A percentile compares a stretch with the other conserved stretches of the same genome.
Evolutionary conservation across 2,888 invertebrate genomes (phyloP).

Genomic region (Pseudococcus viburni): DNA sequence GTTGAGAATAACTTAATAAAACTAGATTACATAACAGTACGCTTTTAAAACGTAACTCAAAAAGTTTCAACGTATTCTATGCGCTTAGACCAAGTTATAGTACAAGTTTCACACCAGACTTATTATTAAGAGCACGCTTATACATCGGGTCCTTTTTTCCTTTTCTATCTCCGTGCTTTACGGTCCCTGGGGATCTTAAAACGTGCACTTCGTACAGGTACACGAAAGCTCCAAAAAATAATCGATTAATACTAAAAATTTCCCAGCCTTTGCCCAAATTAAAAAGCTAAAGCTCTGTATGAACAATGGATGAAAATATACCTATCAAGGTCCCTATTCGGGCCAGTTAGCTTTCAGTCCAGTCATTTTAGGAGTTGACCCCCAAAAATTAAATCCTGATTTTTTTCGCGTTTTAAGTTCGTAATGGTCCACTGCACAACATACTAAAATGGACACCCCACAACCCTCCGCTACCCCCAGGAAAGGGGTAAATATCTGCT

Average conservation of each 20-base stretch:
- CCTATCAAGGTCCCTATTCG: background rate
- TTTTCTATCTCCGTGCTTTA: background rate
- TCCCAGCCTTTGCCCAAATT: background rate
- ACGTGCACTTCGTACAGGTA: background rate
- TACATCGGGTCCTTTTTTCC: background rate
- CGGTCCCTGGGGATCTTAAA: conserved; percentile 2
- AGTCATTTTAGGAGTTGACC: too few species aligned
- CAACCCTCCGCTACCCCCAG: too few species aligned
- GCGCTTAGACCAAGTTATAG: background rate
- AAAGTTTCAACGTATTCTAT: conserved; percentile 47
- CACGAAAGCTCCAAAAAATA: background rate
- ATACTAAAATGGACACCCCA: too few species aligned
- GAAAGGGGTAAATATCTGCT: too few species aligned
- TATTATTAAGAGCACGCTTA: conserved; percentile 41
- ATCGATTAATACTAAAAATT: conserved; percentile 9
- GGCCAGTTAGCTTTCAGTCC: background rate
- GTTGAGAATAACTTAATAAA: conserved; percentile 28
- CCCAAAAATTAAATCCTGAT: too few species aligned
- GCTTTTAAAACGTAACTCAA: conserved; percentile 26
- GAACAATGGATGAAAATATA: background rate
- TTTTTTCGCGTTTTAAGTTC: too few species aligned
- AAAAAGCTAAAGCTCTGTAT: background rate
- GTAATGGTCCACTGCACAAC: too few species aligned
- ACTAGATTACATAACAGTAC: conserved; percentile 23
- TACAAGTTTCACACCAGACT: conserved; percentile 19